Conservation (phyloP, 2,888 invertebrate species). For the Bedellia somnulentella region DNA sequence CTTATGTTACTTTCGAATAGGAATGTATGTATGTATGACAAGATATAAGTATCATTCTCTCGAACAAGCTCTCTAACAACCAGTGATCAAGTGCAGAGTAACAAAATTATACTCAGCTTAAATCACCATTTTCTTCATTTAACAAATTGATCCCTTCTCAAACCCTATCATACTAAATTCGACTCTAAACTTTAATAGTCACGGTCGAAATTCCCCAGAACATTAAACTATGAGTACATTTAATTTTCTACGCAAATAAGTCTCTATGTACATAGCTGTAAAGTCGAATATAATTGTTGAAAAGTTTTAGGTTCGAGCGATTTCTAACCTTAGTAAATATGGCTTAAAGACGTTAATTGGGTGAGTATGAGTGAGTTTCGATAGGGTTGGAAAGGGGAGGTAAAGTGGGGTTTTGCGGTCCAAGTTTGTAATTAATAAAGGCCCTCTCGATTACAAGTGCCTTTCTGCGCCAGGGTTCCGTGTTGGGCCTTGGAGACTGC, state of each 20-base stretch:
- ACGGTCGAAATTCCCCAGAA: not conserved
- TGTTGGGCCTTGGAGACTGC: conserved; percentile 20
- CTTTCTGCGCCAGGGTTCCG: conserved; percentile 35
- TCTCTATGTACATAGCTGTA: conserved; percentile 13
- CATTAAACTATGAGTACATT: conserved; percentile 1
- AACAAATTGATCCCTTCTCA: conserved; percentile 44
- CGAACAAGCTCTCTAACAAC: conserved; percentile 24
- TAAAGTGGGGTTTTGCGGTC: conserved; percentile 37
- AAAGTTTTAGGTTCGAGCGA: conserved; percentile 17
- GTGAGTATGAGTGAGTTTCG: conserved; percentile 18
- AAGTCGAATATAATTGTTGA: conserved; percentile 36
- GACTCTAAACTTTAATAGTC: conserved; percentile 11
- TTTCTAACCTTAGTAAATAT: conserved; percentile 38
- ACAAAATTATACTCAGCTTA: conserved; percentile 40
- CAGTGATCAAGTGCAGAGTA: conserved; percentile 29
- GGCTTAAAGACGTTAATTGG: conserved; percentile 33
- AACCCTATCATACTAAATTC: conserved; percentile 15
- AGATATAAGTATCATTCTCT: too few species aligned
- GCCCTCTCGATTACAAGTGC: conserved; percentile 57
- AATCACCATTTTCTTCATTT: conserved; percentile 31
- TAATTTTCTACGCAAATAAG: not conserved
- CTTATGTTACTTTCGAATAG: too few species aligned
- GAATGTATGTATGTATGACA: too few species aligned
- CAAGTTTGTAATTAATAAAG: conserved; percentile 60
- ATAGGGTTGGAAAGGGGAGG: conserved; percentile 10